Evolutionary conservation across 2,797 vertebrate genomes (phyloP).

Genomic region (Sparus aurata): DNA sequence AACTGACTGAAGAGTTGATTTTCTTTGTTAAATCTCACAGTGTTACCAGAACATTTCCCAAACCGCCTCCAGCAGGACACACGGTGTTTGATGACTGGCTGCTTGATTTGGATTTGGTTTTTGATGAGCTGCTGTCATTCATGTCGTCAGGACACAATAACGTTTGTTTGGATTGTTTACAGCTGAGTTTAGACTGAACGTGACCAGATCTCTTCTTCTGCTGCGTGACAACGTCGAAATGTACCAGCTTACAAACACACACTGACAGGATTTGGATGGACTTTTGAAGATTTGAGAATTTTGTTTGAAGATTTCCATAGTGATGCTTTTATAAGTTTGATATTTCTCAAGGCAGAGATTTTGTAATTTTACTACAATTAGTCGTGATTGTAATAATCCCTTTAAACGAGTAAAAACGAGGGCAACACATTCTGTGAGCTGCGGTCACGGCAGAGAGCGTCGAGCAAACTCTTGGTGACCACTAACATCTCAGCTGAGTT

Average conservation of each 20-base stretch:
- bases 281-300: not conserved
- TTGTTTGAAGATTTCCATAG: not conserved
- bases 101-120: too few species aligned
- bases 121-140: not conserved
- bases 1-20: constrained; percentile 6
- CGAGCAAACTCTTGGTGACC: not conserved
- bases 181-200: not conserved
- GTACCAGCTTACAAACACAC: too few species aligned
- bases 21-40: constrained; percentile 6
- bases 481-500: not conserved
- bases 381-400: not conserved
- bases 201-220: not conserved
- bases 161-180: not conserved
- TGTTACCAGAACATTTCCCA: constrained; percentile 19
- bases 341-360: constrained; percentile 10
- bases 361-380: constrained; percentile 21
- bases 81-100: not conserved
- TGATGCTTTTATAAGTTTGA: constrained; percentile 3
- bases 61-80: not conserved
- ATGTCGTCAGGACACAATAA: not conserved
- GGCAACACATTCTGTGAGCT: not conserved
- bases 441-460: not conserved
- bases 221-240: not conserved
- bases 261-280: not conserved
- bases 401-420: not conserved